These are phyloP conservation scores for Urocitellus parryii DNA, from an alignment of 2,113 vertebrate species.

Conservation along the genomic window DNA sequence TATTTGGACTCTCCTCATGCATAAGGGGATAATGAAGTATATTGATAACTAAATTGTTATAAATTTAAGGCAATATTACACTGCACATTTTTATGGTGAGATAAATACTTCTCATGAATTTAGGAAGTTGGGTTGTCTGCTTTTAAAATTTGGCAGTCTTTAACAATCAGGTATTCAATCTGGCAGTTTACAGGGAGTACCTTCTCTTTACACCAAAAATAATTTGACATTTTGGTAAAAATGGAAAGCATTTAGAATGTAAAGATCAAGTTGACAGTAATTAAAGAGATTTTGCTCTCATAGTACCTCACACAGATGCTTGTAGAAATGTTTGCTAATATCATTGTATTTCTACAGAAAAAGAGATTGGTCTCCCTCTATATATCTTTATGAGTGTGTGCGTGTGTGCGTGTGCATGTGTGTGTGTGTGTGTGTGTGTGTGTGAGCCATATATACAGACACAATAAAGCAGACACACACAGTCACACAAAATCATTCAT, in stretches of 20 bases:
- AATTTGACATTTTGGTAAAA: slow-evolving; percentile 82
- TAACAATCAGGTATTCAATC: slow-evolving; percentile 74
- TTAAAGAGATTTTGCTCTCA: slow-evolving; percentile 57
- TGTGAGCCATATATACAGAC: neutral
- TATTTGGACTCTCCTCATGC: neutral
- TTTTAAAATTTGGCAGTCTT: slow-evolving; percentile 69
- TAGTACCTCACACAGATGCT: neutral
- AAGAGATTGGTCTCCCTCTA: neutral
- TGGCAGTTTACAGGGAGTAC: slow-evolving; percentile 61
- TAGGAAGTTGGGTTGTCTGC: slow-evolving; percentile 3
- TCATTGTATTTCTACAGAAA: neutral
- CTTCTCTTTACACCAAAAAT: slow-evolving; percentile 74
- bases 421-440: neutral
- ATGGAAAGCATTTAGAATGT: slow-evolving; percentile 72
- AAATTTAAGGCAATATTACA: slow-evolving; percentile 47
- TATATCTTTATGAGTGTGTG: neutral
- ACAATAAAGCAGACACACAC: neutral
- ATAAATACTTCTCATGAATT: slow-evolving; percentile 37
- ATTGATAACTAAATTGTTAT: slow-evolving; percentile 1
- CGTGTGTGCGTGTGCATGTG: neutral
- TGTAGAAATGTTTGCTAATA: slow-evolving; percentile 51
- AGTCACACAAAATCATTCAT: neutral
- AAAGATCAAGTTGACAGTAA: slow-evolving; percentile 61
- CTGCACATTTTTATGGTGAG: neutral
- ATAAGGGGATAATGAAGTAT: neutral